Evolutionary conservation across 2,113 vertebrate genomes (phyloP).

Genomic region (Platycercus adscitus): DNA sequence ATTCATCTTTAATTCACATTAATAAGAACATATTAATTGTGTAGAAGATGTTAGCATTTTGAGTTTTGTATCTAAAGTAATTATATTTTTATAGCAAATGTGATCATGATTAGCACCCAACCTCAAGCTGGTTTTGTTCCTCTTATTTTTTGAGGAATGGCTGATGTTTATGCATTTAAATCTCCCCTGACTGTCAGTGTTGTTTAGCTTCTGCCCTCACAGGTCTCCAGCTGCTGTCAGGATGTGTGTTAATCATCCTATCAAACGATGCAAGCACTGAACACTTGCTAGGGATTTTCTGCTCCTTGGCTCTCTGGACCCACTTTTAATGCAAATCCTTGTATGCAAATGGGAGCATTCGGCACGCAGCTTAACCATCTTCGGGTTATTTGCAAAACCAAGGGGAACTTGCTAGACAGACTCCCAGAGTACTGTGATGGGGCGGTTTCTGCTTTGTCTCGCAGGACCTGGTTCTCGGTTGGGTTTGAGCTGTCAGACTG

Average conservation of each 20-base stretch:
- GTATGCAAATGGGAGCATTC: neutral
- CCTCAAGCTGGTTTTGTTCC: neutral
- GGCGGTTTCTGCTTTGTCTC: neutral
- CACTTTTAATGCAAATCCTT: neutral
- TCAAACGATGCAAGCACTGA: neutral
- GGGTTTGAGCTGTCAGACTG: neutral
- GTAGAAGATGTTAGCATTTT: neutral
- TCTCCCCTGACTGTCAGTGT: neutral
- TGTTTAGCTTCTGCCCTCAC: neutral
- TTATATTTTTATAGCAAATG: neutral
- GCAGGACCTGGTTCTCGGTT: neutral
- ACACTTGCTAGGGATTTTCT: neutral
- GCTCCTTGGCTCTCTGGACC: neutral
- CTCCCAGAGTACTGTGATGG: accelerated
- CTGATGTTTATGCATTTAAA: neutral
- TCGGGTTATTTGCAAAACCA: neutral
- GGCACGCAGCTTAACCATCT: neutral
- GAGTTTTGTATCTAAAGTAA: neutral
- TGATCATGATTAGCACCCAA: neutral
- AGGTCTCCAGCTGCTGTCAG: neutral
- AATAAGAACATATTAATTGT: neutral
- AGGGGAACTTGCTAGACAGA: neutral
- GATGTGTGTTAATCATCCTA: neutral
- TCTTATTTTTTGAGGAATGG: neutral
- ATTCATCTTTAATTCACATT: neutral